Percentiles rank a stretch among this genome's conserved stretches.
Evolutionary conservation across 2,113 vertebrate genomes (phyloP).

Genomic region (Ardeotis arabs): DNA sequence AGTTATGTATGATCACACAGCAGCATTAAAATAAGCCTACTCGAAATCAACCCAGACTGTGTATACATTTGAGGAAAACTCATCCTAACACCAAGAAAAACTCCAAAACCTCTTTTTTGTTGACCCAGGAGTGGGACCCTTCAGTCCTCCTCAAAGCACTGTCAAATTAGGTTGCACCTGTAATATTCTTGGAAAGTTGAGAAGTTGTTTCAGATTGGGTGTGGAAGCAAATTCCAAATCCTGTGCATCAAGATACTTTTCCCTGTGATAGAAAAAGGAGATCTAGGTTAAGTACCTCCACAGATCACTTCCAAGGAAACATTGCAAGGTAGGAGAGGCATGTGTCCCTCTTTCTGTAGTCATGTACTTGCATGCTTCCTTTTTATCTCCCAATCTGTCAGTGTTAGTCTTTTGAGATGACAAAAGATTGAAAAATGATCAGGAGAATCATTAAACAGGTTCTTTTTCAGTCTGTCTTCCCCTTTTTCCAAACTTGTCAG

Average conservation of each 20-base stretch:
- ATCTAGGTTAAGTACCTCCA: not conserved
- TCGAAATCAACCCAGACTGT: not conserved
- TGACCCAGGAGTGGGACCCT: not conserved
- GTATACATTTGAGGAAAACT: not conserved
- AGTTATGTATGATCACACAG: not conserved
- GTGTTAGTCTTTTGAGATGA: slow-evolving; percentile 11
- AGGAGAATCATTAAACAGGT: slow-evolving; percentile 13
- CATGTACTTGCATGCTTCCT: slow-evolving; percentile 57
- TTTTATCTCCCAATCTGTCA: not conserved
- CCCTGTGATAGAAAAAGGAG: not conserved
- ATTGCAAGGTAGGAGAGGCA: slow-evolving; percentile 41
- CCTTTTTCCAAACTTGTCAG: not conserved
- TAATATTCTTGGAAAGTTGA: slow-evolving; percentile 7
- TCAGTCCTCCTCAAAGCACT: not conserved
- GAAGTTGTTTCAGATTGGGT: slow-evolving; percentile 34
- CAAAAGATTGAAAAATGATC: slow-evolving; percentile 16
- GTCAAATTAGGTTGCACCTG: not conserved
- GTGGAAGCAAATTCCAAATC: slow-evolving; percentile 47
- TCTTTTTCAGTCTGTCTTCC: slow-evolving; percentile 8
- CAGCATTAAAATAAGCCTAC: slow-evolving; percentile 7
- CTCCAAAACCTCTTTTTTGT: not conserved
- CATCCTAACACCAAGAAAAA: not conserved
- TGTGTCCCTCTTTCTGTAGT: slow-evolving; percentile 15
- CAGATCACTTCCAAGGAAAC: slow-evolving; percentile 68
- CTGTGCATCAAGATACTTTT: not conserved